Conservation (phyloP, 2,797 vertebrate genomes). For the Poeciliopsis paucimaculata region DNA sequence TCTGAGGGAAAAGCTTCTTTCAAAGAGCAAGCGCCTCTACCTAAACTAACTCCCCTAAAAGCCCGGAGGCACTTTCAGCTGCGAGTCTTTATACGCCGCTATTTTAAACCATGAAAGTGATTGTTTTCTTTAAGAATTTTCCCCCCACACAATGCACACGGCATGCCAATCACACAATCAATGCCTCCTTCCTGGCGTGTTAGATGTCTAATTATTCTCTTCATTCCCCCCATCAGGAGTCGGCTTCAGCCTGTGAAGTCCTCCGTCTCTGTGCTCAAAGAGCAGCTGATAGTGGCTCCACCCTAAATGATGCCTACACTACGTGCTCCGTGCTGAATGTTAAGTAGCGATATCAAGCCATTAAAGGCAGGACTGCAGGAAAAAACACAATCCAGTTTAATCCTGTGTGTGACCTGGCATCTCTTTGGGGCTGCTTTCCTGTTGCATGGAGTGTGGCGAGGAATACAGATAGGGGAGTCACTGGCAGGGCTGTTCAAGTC, state of each 20-base stretch:
- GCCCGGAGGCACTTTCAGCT: slow-evolving; percentile 78
- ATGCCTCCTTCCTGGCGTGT: slow-evolving; percentile 75
- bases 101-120: slow-evolving; percentile 80
- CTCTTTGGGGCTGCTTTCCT: slow-evolving; percentile 84
- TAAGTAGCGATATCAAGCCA: slow-evolving; percentile 84
- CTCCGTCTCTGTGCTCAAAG: slow-evolving; percentile 79
- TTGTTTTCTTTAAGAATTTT: slow-evolving; percentile 81
- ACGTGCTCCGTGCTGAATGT: slow-evolving; percentile 79
- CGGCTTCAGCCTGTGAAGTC: slow-evolving; percentile 78
- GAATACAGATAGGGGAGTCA: slow-evolving; percentile 78
- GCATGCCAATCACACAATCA: slow-evolving; percentile 82
- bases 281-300: slow-evolving; percentile 80
- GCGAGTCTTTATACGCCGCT: slow-evolving; percentile 70
- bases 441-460: slow-evolving; percentile 79
- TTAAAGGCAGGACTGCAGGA: slow-evolving; percentile 84
- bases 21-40: slow-evolving; percentile 82
- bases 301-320: slow-evolving; percentile 83
- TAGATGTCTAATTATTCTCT: slow-evolving; percentile 82
- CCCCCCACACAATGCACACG: slow-evolving; percentile 72
- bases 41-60: slow-evolving; percentile 81
- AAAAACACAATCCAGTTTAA: slow-evolving; percentile 85
- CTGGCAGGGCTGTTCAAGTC: slow-evolving; percentile 73
- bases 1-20: slow-evolving; percentile 82
- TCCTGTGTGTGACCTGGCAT: slow-evolving; percentile 85
- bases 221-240: slow-evolving; percentile 81